Evolutionary conservation across 2,797 vertebrate genomes (phyloP).

Genomic region (Gadopsis bispinosus): DNA sequence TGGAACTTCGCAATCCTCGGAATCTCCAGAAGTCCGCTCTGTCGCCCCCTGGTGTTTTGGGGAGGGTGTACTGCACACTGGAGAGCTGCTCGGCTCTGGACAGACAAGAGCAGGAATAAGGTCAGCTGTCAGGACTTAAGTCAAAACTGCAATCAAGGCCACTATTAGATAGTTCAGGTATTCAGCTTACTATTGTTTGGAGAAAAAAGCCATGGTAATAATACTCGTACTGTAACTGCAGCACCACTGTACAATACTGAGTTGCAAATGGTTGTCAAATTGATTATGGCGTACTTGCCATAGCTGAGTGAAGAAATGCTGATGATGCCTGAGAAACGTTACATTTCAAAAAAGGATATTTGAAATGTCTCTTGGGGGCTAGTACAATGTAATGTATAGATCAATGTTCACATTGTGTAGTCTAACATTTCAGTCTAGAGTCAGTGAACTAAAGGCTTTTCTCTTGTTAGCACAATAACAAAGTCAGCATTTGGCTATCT

Average conservation of each 20-base stretch:
- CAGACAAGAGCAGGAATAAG: slow-evolving; percentile 4
- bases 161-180: neutral
- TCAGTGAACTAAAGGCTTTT: neutral
- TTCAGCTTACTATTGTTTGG: neutral
- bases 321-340: neutral
- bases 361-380: neutral
- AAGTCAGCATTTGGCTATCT: neutral
- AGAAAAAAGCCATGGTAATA: neutral
- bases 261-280: slow-evolving; percentile 2
- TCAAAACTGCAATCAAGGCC: neutral
- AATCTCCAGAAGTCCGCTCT: slow-evolving; percentile 98
- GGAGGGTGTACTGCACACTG: slow-evolving; percentile 98
- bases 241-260: neutral
- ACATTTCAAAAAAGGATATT: slow-evolving; percentile 1
- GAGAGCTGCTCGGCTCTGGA: slow-evolving; percentile 96
- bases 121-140: slow-evolving; percentile 2
- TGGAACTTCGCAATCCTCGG: slow-evolving; percentile 95
- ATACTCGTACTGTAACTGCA: neutral
- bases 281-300: neutral
- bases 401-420: neutral
- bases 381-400: neutral
- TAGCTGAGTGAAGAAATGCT: slow-evolving; percentile 1
- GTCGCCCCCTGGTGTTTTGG: slow-evolving; percentile 96
- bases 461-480: neutral
- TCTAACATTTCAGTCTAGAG: no score